These are phyloP conservation scores for Aurelia aurita DNA, from an alignment of 30 jellyfish, hydroid and myxozoan species.

Conservation along the genomic window DNA sequence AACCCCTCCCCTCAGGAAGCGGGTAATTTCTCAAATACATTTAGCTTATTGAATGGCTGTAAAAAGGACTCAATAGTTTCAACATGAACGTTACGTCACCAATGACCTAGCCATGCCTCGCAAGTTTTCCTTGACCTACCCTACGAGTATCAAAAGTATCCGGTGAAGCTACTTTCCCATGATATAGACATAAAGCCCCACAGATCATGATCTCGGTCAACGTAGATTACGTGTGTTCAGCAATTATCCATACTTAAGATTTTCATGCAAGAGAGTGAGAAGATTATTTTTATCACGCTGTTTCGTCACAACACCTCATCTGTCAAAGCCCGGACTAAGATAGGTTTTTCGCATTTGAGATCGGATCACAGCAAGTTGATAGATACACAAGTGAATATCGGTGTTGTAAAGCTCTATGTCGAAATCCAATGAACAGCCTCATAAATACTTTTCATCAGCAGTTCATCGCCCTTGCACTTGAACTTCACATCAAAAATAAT, in stretches of 20 bases:
- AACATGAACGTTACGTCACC: neutral
- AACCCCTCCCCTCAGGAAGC: too few relatives aligned
- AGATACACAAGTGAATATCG: too few relatives aligned
- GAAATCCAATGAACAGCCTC: too few relatives aligned
- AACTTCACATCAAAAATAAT: too few relatives aligned
- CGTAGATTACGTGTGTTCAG: constrained; percentile 5
- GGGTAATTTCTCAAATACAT: too few relatives aligned
- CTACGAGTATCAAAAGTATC: neutral
- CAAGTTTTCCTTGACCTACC: neutral
- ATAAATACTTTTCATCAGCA: too few relatives aligned
- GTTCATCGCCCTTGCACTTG: too few relatives aligned
- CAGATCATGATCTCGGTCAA: neutral
- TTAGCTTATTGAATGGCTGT: too few relatives aligned
- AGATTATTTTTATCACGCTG: constrained; percentile 1
- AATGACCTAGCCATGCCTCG: neutral
- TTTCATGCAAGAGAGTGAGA: neutral
- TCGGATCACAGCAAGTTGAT: too few relatives aligned
- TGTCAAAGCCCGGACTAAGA: too few relatives aligned
- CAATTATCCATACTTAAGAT: neutral
- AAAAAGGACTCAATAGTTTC: neutral
- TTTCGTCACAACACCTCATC: neutral
- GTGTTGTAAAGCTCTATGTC: too few relatives aligned
- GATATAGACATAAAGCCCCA: constrained; percentile 18
- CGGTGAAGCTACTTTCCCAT: constrained; percentile 12
- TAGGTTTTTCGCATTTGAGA: too few relatives aligned